Percentiles rank a stretch among this genome's conserved stretches.
Conservation (phyloP, 1,140 invertebrate species). For the Drosophila punjabiensis region DNA sequence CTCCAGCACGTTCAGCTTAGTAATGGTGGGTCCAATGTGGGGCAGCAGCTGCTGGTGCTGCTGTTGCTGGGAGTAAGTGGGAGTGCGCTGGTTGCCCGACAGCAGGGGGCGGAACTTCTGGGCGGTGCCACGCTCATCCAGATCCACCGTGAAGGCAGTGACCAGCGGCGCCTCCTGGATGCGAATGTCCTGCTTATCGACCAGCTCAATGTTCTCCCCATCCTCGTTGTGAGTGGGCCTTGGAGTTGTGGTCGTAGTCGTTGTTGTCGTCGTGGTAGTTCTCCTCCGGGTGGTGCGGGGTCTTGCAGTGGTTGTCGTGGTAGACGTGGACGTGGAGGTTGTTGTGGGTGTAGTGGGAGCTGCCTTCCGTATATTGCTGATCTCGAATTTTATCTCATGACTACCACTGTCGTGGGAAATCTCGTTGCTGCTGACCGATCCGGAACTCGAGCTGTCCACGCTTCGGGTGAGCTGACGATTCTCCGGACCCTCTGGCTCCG, state of each 20-base stretch:
- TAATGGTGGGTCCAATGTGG: slow-evolving; percentile 77
- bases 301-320: slow-evolving; percentile 84
- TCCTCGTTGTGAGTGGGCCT: slow-evolving; percentile 88
- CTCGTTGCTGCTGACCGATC: slow-evolving; percentile 71
- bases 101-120: slow-evolving; percentile 91
- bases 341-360: slow-evolving; percentile 84
- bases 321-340: slow-evolving; percentile 69
- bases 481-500: slow-evolving; percentile 31
- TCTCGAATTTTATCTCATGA: slow-evolving; percentile 82
- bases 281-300: slow-evolving; percentile 87
- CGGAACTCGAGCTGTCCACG: slow-evolving; percentile 55
- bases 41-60: slow-evolving; percentile 33
- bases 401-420: slow-evolving; percentile 65
- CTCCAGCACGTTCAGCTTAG: slow-evolving; percentile 77
- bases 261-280: slow-evolving; percentile 85
- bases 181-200: slow-evolving; percentile 90
- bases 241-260: slow-evolving; percentile 87
- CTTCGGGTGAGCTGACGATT: slow-evolving; percentile 68
- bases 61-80: slow-evolving; percentile 24
- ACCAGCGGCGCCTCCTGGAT: slow-evolving; percentile 92
- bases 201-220: slow-evolving; percentile 88
- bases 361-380: slow-evolving; percentile 67
- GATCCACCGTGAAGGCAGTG: slow-evolving; percentile 93
- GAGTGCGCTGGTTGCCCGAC: slow-evolving; percentile 76
- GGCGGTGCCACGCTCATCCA: slow-evolving; percentile 91